phyloP scores from a whole-genome alignment of 2,113 vertebrate species.

The Pholis gunnellus region DNA sequence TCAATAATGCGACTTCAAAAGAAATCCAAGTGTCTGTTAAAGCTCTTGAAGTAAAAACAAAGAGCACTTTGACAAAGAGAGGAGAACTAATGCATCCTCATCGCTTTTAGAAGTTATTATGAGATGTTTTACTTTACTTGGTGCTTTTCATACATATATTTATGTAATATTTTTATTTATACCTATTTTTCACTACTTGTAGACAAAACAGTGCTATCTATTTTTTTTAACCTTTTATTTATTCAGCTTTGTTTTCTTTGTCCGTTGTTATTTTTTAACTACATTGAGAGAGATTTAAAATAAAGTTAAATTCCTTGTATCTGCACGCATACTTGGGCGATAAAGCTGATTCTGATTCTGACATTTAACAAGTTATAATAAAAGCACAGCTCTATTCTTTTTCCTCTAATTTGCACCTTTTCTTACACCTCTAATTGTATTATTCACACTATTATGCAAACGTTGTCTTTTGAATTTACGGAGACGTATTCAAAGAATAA shows the following conservation, averaged over 20 bases:
- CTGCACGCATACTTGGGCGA: not conserved
- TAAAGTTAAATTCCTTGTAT: not conserved
- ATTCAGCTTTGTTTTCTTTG: not conserved
- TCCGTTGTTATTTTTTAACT: not conserved
- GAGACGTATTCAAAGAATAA: not conserved
- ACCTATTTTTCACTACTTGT: too few species aligned
- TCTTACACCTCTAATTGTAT: too few species aligned
- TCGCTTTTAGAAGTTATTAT: not conserved
- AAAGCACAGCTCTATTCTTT: not conserved
- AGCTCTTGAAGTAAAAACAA: not conserved
- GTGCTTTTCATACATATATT: too few species aligned
- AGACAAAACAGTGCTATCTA: too few species aligned
- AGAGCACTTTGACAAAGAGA: too few species aligned
- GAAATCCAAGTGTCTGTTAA: not conserved
- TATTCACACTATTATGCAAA: too few species aligned
- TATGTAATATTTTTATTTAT: not conserved
- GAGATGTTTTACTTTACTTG: not conserved
- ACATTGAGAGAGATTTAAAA: not conserved
- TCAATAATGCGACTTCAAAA: not conserved
- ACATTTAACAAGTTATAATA: not conserved
- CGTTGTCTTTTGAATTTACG: not conserved
- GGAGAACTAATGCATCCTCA: too few species aligned
- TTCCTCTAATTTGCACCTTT: too few species aligned
- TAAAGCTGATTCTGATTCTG: too few species aligned
- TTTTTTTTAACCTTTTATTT: too few species aligned